phyloP scores from a whole-genome alignment of 2,797 vertebrate genomes.

The Alca torda region DNA sequence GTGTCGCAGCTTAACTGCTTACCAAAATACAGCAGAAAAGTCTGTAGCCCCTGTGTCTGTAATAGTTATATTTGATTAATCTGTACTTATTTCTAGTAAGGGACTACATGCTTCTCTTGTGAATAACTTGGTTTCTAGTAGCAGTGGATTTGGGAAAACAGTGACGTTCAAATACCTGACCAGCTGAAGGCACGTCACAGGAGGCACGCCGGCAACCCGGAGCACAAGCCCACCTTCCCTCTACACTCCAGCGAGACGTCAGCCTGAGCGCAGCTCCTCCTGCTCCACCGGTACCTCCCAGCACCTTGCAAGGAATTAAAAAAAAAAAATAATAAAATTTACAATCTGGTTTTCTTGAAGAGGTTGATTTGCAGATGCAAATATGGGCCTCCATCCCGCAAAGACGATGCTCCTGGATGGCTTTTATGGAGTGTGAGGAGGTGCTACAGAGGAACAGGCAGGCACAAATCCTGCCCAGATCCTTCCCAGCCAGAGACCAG shows the following conservation, averaged over 20 bases:
- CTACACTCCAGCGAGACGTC: not conserved
- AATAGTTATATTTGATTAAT: not conserved
- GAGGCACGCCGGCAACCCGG: rapidly evolving
- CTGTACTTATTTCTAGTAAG: not conserved
- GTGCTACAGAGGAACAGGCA: not conserved
- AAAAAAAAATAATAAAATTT: not conserved
- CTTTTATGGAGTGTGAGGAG: not conserved
- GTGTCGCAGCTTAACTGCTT: not conserved
- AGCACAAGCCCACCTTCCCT: not conserved
- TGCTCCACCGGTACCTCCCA: not conserved
- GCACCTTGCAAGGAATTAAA: not conserved
- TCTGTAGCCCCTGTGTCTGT: not conserved
- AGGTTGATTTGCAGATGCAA: slow-evolving; percentile 17
- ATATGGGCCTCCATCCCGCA: not conserved
- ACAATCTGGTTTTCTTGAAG: not conserved
- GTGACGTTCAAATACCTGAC: not conserved
- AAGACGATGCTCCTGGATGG: not conserved
- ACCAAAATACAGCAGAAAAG: not conserved
- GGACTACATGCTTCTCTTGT: not conserved
- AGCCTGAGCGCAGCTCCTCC: slow-evolving; percentile 24
- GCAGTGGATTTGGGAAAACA: not conserved
- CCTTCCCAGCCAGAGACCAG: not conserved
- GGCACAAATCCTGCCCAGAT: not conserved
- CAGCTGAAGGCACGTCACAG: not conserved
- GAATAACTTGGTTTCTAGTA: not conserved